Base-by-base conservation (phyloP, 2,888 invertebrate species). In the Xestia sexstrigata region DNA sequence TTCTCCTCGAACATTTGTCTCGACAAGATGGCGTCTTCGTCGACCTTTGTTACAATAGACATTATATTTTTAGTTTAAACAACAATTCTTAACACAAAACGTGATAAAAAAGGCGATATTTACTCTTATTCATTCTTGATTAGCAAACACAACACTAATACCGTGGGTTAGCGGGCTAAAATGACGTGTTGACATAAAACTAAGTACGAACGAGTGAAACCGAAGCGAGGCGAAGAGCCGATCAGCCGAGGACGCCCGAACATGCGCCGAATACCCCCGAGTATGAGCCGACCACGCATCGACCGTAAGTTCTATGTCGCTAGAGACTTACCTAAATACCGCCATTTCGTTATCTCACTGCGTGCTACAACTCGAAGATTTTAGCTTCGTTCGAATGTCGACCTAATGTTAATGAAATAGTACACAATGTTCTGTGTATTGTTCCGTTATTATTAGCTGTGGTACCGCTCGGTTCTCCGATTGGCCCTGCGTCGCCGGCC, bases 301-400 rank as follows among this genome's bases (percentile, higher is more conserved):
- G 70, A 78, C 26, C 60, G 72, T 42, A 42, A 35, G 35, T 35
- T 35, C 26, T 13, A 26, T 49, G 55, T 52, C 69, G 60, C 83
- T 78, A 81, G 83, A 9, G 78, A 78, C 66, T 62, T 81, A 62
- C 47, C 62, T 78, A 83, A 83, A 83, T 63, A 35, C 52, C 81
- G 81, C 55, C 26, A 74, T 66, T 62, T n/a, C 20, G 23, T 47
- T 72, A 69, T 82, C 70, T 62, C 26, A 58, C 72, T 72, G 60
- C 47, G 23, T 47, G 55, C 17, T 23, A 47, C 47, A 80, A 80
- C 45, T 39, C 49, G n/a, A 11, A 23, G 17, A 47, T 30, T 66
- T 58, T 23, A 47, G 55, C 42, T 58, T 47, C 62, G 17, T 49
- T 70, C 26, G 5, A 83, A 70, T 83, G 2, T 60, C 68, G 60